Percentiles rank a stretch among this genome's conserved stretches.
Conservation (phyloP, 2,113 vertebrate genomes). For the Malurus elegans region DNA sequence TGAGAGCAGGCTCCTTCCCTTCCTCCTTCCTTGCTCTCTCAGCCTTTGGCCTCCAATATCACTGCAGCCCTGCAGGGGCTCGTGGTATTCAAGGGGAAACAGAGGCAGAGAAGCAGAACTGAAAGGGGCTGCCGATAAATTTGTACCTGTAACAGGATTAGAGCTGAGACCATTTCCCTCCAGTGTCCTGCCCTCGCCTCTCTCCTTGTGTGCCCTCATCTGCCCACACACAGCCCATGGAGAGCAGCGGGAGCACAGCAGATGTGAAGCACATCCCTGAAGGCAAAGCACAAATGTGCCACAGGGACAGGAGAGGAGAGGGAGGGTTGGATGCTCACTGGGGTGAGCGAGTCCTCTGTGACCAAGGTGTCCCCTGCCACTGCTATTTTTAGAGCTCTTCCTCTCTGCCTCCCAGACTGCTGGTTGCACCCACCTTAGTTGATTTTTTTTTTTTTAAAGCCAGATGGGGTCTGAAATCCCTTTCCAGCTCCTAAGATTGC, state of each 20-base stretch:
- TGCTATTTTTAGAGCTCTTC: not conserved
- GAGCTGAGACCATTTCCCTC: not conserved
- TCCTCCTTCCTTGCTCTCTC: not conserved
- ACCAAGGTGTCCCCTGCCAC: not conserved
- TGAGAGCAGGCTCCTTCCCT: constrained; percentile 44
- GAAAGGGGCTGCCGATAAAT: not conserved
- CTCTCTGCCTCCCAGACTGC: not conserved
- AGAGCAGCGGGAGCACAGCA: not conserved
- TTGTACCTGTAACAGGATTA: not conserved
- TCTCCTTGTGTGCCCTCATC: not conserved
- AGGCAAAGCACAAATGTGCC: not conserved
- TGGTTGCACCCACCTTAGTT: not conserved
- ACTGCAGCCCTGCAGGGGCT: not conserved
- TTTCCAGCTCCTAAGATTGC: not conserved
- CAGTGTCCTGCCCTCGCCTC: not conserved
- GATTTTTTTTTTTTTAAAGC: not conserved
- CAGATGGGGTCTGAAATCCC: not conserved
- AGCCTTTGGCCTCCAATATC: not conserved
- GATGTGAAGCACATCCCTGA: not conserved
- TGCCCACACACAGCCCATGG: not conserved
- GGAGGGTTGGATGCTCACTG: not conserved
- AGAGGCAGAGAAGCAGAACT: not conserved
- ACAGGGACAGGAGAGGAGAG: not conserved
- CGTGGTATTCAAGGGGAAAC: not conserved
- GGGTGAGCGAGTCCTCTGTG: not conserved